Base-by-base conservation (phyloP, 2,113 vertebrate genomes). In the Clarias gariepinus region DNA sequence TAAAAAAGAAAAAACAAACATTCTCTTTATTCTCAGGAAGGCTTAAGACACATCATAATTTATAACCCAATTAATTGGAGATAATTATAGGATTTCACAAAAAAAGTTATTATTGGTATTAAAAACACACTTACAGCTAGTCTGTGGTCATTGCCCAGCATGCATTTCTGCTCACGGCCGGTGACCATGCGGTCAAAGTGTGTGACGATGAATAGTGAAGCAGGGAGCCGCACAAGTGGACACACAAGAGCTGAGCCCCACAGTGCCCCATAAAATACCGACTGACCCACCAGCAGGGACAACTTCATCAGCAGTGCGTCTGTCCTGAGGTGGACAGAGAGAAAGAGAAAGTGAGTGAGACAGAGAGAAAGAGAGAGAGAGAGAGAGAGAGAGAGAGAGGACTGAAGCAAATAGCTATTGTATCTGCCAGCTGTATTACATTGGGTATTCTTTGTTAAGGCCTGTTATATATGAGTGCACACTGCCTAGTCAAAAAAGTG, bases 241-340 rank as follows among this genome's bases (percentile, higher is more conserved):
- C 95, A 97, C 84, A 95, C 93, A 90, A 98, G 92, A 80, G 96
- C 93, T 0, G 96, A 96, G 16, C 97, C 97, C 98, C 98, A 99
- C 1, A 99, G 95, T 0, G 96, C 95, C 0, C 96, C 94, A 41
- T 97, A 98, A 89, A 99, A 98, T 18, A 96, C 95, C 89, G 97
- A 96, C 89, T 95, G 96, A 55, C 98, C 98, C 85, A 98, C 96
- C 78, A 97, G 92, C 90, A 96, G 83, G 0, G 97, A 97, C 82
- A 99, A 92, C 91, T 94, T 96, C 91, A 97, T 87, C 79, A 99
- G 95, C 91, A 99, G 90, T 2, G 95, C 89, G 10, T 99, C 98
- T 0, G 98, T 99, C 86, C 97, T 99, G 94, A 88, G 61, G 87
- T 13, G 69, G 76, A 52, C n/a, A 76, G 77, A 25, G 82, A 63